These are phyloP conservation scores for Geopemphigus sp. DNA, from an alignment of 1,140 invertebrate species.

Conservation along the genomic window DNA sequence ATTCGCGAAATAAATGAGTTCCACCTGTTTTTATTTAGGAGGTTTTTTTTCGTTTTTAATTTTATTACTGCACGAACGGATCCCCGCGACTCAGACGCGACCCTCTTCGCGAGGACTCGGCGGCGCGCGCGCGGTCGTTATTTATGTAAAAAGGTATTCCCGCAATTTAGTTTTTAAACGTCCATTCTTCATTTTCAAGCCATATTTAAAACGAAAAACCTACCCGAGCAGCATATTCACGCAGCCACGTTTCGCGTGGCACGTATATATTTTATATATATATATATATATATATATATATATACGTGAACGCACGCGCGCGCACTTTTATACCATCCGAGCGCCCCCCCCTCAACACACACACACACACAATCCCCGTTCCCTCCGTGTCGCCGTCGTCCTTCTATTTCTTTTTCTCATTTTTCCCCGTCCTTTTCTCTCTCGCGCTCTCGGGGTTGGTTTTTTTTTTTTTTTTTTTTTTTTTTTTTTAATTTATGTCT, in stretches of 20 bases:
- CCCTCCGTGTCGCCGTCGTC: constrained; percentile 1
- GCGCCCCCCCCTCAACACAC: not conserved
- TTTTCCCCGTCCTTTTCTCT: too few relatives aligned
- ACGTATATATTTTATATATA: not conserved
- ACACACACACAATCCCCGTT: not conserved
- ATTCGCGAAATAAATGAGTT: constrained; percentile 46
- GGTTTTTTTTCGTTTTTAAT: constrained; percentile 13
- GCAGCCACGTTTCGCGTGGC: constrained; percentile 20
- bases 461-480: too few relatives aligned
- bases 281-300: too few relatives aligned
- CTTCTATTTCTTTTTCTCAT: not conserved
- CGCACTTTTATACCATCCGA: not conserved
- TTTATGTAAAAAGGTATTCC: constrained; percentile 48
- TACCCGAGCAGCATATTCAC: constrained; percentile 43
- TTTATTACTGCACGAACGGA: not conserved
- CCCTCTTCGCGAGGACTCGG: not conserved
- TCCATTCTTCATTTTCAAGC: constrained; percentile 50
- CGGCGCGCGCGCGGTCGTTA: not conserved
- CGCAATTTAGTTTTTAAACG: constrained; percentile 50
- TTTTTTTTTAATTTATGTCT: constrained; percentile 42
- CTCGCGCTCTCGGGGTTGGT: too few relatives aligned
- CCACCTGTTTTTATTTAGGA: constrained; percentile 37
- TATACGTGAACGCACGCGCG: too few relatives aligned
- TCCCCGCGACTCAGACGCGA: not conserved
- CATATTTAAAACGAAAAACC: constrained; percentile 42